phyloP scores from a whole-genome alignment of 2,888 invertebrate genomes.

The Elmis aenea region DNA sequence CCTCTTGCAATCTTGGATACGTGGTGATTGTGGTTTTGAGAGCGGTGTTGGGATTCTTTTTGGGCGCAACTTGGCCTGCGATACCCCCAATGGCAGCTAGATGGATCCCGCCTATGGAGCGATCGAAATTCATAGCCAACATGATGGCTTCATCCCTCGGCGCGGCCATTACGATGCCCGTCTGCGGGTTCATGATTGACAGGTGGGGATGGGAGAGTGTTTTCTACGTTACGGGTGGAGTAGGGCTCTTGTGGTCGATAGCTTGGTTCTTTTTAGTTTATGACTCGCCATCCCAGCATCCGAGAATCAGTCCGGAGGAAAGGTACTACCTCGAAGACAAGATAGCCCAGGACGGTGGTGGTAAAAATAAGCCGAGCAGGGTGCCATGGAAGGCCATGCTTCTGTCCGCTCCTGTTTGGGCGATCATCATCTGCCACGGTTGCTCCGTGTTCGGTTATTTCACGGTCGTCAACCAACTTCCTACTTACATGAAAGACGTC shows the following conservation, averaged over 20 bases:
- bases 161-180: constrained; percentile 84
- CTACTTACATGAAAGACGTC: constrained; percentile 79
- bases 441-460: constrained; percentile 85
- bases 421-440: constrained; percentile 76
- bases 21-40: constrained; percentile 66
- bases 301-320: constrained; percentile 71
- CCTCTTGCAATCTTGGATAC: constrained; percentile 66
- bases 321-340: constrained; percentile 61
- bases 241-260: constrained; percentile 76
- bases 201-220: constrained; percentile 84
- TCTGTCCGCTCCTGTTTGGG: constrained; percentile 74
- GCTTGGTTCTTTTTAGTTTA: constrained; percentile 76
- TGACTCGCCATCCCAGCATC: constrained; percentile 78
- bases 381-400: constrained; percentile 74
- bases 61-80: constrained; percentile 89
- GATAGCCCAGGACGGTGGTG: constrained; percentile 48
- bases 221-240: constrained; percentile 77
- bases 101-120: constrained; percentile 92
- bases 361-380: constrained; percentile 42
- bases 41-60: constrained; percentile 51
- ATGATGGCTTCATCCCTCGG: constrained; percentile 92
- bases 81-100: constrained; percentile 89
- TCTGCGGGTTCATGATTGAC: constrained; percentile 77
- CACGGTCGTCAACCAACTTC: constrained; percentile 81
- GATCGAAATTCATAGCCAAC: constrained; percentile 88